Conservation (phyloP, 2,113 vertebrate species). For the Sphaerodactylus townsendi region DNA sequence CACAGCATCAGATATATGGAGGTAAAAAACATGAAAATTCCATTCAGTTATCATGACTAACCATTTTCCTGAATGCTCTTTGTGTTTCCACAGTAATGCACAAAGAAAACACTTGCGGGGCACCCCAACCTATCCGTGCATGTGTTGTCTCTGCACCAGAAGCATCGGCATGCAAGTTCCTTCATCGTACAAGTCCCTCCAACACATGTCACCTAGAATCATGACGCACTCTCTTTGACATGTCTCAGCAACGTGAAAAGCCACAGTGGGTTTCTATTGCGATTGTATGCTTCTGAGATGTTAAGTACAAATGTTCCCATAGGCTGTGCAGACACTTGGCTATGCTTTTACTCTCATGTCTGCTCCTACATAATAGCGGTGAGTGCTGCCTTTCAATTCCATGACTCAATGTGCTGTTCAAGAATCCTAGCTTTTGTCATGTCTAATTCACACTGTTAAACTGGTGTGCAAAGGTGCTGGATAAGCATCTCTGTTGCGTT, state of each 20-base stretch:
- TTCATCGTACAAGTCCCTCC: background rate
- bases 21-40: too few relatives aligned
- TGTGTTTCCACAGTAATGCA: background rate
- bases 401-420: background rate
- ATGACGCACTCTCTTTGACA: background rate
- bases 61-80: background rate
- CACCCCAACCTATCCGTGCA: too few relatives aligned
- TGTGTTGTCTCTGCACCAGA: background rate
- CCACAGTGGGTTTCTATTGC: background rate
- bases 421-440: conserved; percentile 7
- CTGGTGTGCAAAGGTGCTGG: background rate
- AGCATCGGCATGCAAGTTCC: background rate
- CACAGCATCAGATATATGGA: background rate
- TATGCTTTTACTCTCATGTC: background rate
- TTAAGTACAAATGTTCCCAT: background rate
- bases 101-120: background rate
- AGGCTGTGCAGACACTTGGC: background rate
- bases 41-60: background rate
- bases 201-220: background rate
- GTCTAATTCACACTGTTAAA: background rate
- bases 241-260: background rate
- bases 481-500: background rate
- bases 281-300: background rate
- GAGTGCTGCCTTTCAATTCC: background rate
- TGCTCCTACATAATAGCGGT: background rate